A percentile compares a stretch with the other conserved stretches of the same genome.
Evolutionary conservation across 2,888 invertebrate genomes (phyloP).

Genomic region (Eretmocerus hayati): DNA sequence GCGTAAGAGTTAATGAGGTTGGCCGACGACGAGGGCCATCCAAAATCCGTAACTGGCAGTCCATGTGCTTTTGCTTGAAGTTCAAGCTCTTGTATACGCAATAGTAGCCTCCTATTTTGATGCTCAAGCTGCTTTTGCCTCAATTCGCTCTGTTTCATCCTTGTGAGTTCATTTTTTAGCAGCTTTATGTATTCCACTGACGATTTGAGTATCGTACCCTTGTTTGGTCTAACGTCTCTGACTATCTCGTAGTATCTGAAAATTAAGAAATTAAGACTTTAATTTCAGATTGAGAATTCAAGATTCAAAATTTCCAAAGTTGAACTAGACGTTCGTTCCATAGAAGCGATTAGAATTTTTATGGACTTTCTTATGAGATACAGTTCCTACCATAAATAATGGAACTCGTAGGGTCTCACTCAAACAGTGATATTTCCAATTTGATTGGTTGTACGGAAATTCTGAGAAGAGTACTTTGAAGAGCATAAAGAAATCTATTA

Average conservation of each 20-base stretch:
- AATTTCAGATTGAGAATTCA: no score
- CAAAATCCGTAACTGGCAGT: conserved; percentile 58
- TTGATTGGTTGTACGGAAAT: no score
- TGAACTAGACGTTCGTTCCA: no score
- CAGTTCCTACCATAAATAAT: no score
- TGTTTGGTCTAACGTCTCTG: conserved; percentile 81
- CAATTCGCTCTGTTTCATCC: conserved; percentile 69
- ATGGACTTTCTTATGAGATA: no score
- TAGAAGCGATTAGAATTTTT: no score
- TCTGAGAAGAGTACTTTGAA: no score
- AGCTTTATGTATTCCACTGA: conserved; percentile 95
- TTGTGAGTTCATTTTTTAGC: conserved; percentile 64
- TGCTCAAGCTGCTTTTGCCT: conserved; percentile 74
- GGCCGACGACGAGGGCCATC: conserved; percentile 46
- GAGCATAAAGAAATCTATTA: no score
- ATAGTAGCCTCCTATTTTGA: conserved; percentile 72
- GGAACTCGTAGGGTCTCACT: no score
- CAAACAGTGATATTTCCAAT: no score
- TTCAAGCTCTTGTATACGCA: conserved; percentile 78
- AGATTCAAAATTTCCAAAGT: no score
- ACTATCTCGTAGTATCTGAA: conserved; percentile 76
- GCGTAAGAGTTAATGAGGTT: conserved; percentile 14
- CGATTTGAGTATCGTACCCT: conserved; percentile 95
- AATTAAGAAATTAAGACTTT: no score
- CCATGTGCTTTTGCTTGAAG: conserved; percentile 70